phyloP scores from a whole-genome alignment of 1,140 invertebrate species.

The Pomphorhynchus laevis region DNA sequence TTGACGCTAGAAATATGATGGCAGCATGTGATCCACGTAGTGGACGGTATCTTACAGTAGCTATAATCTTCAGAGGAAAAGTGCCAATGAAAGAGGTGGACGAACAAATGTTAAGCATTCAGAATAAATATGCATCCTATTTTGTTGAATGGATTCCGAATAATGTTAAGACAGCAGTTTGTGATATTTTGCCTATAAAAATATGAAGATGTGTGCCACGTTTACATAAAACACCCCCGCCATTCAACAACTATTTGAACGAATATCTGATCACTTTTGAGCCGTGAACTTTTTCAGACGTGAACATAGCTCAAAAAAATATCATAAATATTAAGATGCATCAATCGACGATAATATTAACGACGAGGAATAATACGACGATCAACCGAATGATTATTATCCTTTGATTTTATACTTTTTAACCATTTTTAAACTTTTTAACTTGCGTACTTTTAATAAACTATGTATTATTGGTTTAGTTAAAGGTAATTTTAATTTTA shows the following conservation, averaged over 20 bases:
- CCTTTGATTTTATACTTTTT: too few species aligned
- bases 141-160: conserved; percentile 33
- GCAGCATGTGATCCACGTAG: conserved; percentile 44
- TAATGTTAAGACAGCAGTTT: conserved; percentile 32
- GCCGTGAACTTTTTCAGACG: too few species aligned
- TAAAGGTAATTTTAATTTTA: too few species aligned
- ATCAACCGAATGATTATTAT: too few species aligned
- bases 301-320: too few species aligned
- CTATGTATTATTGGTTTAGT: too few species aligned
- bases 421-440: too few species aligned
- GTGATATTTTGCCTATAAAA: conserved; percentile 27
- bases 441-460: too few species aligned
- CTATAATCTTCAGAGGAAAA: conserved; percentile 51
- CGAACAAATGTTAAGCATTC: conserved; percentile 32
- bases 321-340: too few species aligned
- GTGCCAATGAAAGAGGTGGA: conserved; percentile 80
- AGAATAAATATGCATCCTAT: conserved; percentile 48
- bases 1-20: conserved; percentile 46
- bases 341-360: too few species aligned
- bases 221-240: neutral
- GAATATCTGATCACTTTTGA: neutral
- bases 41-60: conserved; percentile 55
- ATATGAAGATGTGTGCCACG: too few species aligned
- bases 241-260: neutral
- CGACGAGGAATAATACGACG: too few species aligned